Evolutionary conservation across 2,797 vertebrate species (phyloP), one percentile per base, ranked within the genome.

Genomic region (Xerus rutilus): DNA sequence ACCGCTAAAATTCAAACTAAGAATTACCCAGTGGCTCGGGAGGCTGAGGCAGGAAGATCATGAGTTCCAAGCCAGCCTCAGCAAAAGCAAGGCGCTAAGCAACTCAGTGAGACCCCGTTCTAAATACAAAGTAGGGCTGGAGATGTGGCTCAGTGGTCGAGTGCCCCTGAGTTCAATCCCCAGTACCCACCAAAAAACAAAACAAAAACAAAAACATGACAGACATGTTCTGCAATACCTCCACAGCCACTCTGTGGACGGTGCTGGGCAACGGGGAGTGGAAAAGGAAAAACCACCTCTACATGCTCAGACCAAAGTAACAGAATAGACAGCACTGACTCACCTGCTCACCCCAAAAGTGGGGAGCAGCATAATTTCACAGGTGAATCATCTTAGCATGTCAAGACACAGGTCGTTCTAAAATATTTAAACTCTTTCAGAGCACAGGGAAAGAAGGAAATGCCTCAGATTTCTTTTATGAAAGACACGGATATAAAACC

Each of bases 371-470:
- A 10, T 49, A 35, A 32, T 45, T 67, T 76, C 45, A 70, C 12
- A 49, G 30, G 15, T 74, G 67, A 90, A 62, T 57, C 86, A 81
- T 21, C 32, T 88, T 67, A 72, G 45, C 47, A 49, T 49, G 86
- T 81, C 45, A 49, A 76, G 45, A 70, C 49, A 72, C 23, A 69
- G 9, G 35, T 9, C 47, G 18, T 35, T 77, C 65, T 76, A 30
- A 86, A 88, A 70, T 28, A 78, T 10, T 79, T 84, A 83, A 76
- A 73, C n/a, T 81, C 25, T n/a, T 92, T 84, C 39, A 76, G 32
- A 70, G 15, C 85, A 81, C 72, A 72, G 30, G 35, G 47, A 82
- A 76, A 95, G n/a, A 62, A 77, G 73, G 85, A 88, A 93, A 70
- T 72, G 65, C 25, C 84, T 88, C 59, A 57, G 12, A 67, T 93